Conservation (phyloP, 2,888 invertebrate genomes). For the Stegophylla sp. region DNA sequence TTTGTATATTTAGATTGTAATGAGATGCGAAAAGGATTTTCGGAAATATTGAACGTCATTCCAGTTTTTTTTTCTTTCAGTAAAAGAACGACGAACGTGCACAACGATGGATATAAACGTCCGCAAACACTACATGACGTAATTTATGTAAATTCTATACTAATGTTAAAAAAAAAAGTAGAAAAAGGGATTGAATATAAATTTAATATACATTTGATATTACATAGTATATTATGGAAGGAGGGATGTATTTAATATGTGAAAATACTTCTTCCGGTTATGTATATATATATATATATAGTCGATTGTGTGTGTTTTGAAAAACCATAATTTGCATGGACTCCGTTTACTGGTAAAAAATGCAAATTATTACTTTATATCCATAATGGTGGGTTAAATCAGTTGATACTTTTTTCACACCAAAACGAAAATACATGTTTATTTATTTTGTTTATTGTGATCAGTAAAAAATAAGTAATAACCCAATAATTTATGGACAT, state of each 20-base stretch:
- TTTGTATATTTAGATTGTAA: background rate
- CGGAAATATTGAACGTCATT: slow-evolving; percentile 18
- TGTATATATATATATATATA: background rate
- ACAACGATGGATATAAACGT: slow-evolving; percentile 12
- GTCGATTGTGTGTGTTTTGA: background rate
- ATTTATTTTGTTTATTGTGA: background rate
- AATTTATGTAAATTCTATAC: slow-evolving; percentile 49
- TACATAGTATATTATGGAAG: background rate
- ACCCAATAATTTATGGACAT: slow-evolving; percentile 2
- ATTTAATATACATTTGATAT: slow-evolving; percentile 42
- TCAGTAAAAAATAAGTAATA: background rate
- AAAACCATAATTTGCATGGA: slow-evolving; percentile 46
- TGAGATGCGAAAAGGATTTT: background rate
- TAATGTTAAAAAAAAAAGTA: slow-evolving; percentile 30
- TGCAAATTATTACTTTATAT: background rate
- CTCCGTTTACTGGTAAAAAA: slow-evolving; percentile 26
- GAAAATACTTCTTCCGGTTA: slow-evolving; percentile 23
- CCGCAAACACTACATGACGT: slow-evolving; percentile 3
- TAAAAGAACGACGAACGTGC: slow-evolving; percentile 8
- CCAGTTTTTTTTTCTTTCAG: slow-evolving; percentile 12
- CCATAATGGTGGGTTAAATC: slow-evolving; percentile 13
- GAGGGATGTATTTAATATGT: slow-evolving; percentile 5
- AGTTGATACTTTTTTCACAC: slow-evolving; percentile 22
- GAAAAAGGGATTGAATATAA: slow-evolving; percentile 38
- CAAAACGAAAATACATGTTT: background rate